Base-by-base conservation (phyloP, 2,113 vertebrate species). In the Esox niger region DNA sequence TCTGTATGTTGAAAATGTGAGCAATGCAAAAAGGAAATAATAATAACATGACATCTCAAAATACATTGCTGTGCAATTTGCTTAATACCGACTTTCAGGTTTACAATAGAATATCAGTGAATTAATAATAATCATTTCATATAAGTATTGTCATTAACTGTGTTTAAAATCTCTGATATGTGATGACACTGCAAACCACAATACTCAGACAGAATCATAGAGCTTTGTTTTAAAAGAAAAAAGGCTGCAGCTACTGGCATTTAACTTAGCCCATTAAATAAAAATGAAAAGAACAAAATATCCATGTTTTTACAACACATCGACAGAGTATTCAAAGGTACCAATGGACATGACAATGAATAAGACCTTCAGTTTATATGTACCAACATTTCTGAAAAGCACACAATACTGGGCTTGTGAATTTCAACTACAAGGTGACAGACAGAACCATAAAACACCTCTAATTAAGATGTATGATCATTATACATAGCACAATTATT, bases 151-250 rank as follows among this genome's bases (percentile, higher is more conserved):
- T 43, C 38, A 43, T 43, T 43, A 15, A 43, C 15, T 43, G 15
- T 43, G 38, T 17, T 43, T 52, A 21, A 6, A 52, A 52, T 21
- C 7, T 8, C n/a, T n/a, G n/a, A 52, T 9, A 4, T 52, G 47
- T 52, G 47, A 21, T 52, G 47, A 23, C 15, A 52, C 13, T 43
- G 59, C 69, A 77, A 74, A 78, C 52, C 66, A 59, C 27, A 32
- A 59, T 27, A 59, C 57, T 59, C 57, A 2, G 26, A 59, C 29
- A 59, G 26, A 59, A 59, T 59, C 20, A 30, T 15, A 31, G 17
- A 59, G 20, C 13, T 20, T 59, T 8, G 8, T 30, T 30, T 30
- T 30, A 7, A 20, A 30, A 30, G 26, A 59, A 59, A 30, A 59
- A 7, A 29, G 31, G 47, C 29, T 59, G 6, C 6, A 20, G 57